phyloP scores from a whole-genome alignment of 2,113 vertebrate genomes.

The Stegostoma tigrinum region DNA sequence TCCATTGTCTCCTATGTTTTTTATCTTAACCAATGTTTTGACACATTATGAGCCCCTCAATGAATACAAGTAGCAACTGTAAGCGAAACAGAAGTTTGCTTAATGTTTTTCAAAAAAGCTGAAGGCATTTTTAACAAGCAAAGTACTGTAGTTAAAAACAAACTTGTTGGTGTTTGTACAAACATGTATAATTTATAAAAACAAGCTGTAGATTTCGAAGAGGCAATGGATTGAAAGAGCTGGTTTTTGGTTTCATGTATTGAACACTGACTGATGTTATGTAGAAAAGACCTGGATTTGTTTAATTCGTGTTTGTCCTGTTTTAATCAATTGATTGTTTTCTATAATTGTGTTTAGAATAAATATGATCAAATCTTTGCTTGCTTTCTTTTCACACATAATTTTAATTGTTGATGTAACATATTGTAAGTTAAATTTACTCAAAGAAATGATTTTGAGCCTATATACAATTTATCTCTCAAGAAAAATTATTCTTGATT shows the following conservation, averaged over 20 bases:
- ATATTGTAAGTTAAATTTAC: not conserved
- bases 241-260: constrained; percentile 1
- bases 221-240: not conserved
- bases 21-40: not conserved
- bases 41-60: not conserved
- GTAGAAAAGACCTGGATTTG: constrained; percentile 13
- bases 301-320: not conserved
- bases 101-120: not conserved
- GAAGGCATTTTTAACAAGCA: not conserved
- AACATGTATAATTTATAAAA: not conserved
- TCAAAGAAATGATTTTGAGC: not conserved
- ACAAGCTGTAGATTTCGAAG: not conserved
- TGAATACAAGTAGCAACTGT: not conserved
- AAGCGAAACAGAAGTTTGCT: not conserved
- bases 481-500: not conserved
- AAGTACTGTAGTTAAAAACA: not conserved
- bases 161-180: not conserved
- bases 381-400: not conserved
- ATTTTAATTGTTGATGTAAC: not conserved
- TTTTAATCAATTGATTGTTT: constrained; percentile 10
- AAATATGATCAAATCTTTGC: constrained; percentile 6
- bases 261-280: not conserved
- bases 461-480: not conserved
- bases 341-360: constrained; percentile 29
- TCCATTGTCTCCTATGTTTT: not conserved